A percentile compares a stretch with the other conserved stretches of the same genome.
These are phyloP conservation scores for Scaptomyza montana DNA, from an alignment of 1,140 invertebrate genomes.

Conservation along the genomic window DNA sequence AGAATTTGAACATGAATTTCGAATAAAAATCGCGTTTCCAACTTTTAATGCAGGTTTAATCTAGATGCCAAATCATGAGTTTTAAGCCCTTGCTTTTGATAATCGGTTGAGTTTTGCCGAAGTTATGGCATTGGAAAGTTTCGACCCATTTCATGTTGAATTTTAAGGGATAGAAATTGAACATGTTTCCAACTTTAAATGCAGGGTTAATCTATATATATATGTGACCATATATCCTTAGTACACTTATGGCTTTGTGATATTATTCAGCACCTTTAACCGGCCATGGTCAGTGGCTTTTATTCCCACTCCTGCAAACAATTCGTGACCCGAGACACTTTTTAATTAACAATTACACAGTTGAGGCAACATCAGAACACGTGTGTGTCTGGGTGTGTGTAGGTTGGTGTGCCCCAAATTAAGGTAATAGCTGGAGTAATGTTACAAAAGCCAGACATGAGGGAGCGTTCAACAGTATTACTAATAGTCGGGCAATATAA, in stretches of 20 bases:
- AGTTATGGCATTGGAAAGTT: too few relatives aligned
- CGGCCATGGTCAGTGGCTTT: constrained; percentile 13
- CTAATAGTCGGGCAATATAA: neutral
- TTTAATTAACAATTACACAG: constrained; percentile 77
- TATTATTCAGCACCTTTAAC: constrained; percentile 35
- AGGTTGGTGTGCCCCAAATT: constrained; percentile 50
- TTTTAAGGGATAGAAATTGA: too few relatives aligned
- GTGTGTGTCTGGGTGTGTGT: constrained; percentile 33
- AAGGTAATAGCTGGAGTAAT: constrained; percentile 65
- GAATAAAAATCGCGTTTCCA: too few relatives aligned
- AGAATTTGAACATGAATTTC: too few relatives aligned
- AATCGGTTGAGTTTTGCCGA: too few relatives aligned
- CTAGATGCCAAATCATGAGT: too few relatives aligned
- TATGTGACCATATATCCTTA: too few relatives aligned
- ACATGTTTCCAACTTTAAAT: too few relatives aligned
- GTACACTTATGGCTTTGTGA: constrained; percentile 13
- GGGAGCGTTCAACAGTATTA: constrained; percentile 26
- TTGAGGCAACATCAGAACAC: constrained; percentile 38
- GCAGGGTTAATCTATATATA: too few relatives aligned
- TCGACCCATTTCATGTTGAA: too few relatives aligned
- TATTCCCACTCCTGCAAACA: constrained; percentile 28
- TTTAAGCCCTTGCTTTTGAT: too few relatives aligned
- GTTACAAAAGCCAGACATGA: constrained; percentile 46
- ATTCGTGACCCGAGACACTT: constrained; percentile 57
- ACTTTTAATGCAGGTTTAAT: too few relatives aligned